phyloP scores from a whole-genome alignment of 2,888 invertebrate species.

The Macropis europaea region DNA sequence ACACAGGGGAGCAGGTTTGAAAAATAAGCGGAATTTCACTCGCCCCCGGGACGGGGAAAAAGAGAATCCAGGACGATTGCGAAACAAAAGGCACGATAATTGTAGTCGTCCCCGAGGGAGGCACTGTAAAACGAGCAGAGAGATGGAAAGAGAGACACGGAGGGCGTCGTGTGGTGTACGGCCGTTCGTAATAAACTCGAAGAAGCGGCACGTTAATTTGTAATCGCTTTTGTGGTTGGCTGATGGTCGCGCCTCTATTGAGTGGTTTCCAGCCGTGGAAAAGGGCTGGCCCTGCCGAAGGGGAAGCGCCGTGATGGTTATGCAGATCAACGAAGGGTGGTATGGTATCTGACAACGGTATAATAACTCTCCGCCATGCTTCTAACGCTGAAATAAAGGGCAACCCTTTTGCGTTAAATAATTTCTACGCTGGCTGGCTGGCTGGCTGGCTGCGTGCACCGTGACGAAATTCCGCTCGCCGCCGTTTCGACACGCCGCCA shows the following conservation, averaged over 20 bases:
- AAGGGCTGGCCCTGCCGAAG: slow-evolving; percentile 59
- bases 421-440: slow-evolving; percentile 38
- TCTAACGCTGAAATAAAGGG: slow-evolving; percentile 68
- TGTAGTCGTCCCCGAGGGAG: slow-evolving; percentile 61
- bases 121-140: neutral
- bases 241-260: slow-evolving; percentile 70
- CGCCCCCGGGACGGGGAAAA: slow-evolving; percentile 52
- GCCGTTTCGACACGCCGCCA: slow-evolving; percentile 9
- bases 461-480: slow-evolving; percentile 46
- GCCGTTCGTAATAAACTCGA: slow-evolving; percentile 73
- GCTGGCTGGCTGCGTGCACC: slow-evolving; percentile 13
- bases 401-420: slow-evolving; percentile 65
- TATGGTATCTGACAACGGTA: slow-evolving; percentile 67
- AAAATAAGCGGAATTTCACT: slow-evolving; percentile 60
- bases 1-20: slow-evolving; percentile 50
- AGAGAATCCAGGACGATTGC: slow-evolving; percentile 63
- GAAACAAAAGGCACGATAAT: slow-evolving; percentile 76
- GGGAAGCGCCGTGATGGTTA: slow-evolving; percentile 69
- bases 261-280: slow-evolving; percentile 64
- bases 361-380: slow-evolving; percentile 63
- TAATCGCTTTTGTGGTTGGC: slow-evolving; percentile 74
- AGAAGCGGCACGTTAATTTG: slow-evolving; percentile 76
- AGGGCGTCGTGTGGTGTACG: slow-evolving; percentile 19
- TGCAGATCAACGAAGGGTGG: slow-evolving; percentile 73
- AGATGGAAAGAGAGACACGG: slow-evolving; percentile 3